Percentiles rank a stretch among this genome's conserved stretches.
Conservation (phyloP, 2,888 invertebrate genomes). For the Caenorhabditis sp. region DNA sequence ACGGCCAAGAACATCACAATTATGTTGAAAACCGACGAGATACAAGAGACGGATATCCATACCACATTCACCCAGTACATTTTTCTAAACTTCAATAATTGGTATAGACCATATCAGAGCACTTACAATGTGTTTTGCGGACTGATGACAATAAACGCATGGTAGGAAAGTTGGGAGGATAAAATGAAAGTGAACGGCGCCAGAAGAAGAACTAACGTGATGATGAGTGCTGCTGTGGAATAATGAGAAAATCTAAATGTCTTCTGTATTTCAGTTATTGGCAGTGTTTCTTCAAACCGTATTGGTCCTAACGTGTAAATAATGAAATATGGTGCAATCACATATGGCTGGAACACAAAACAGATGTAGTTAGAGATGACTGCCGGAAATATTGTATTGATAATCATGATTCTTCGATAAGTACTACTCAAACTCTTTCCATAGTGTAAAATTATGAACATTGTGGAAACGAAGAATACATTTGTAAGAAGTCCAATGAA, state of each 20-base stretch:
- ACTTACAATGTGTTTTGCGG: conserved; percentile 41
- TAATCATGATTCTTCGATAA: conserved; percentile 36
- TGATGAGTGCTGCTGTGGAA: conserved; percentile 4
- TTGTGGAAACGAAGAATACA: conserved; percentile 28
- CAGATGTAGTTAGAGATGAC: conserved; percentile 45
- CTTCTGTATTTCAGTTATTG: background rate
- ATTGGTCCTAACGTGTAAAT: conserved; percentile 29
- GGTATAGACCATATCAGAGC: no score
- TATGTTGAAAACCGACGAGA: conserved; percentile 27
- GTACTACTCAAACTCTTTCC: conserved; percentile 8
- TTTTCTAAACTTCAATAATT: conserved; percentile 19
- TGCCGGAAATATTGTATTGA: conserved; percentile 38
- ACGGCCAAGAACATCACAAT: conserved; percentile 32
- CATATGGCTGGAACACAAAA: conserved; percentile 44
- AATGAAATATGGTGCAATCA: conserved; percentile 37
- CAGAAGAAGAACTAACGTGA: background rate
- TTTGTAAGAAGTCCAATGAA: conserved; percentile 31
- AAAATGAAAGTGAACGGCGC: conserved; percentile 30
- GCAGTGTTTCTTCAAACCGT: background rate
- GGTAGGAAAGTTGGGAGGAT: conserved; percentile 41
- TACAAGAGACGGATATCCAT: conserved; percentile 7
- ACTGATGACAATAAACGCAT: conserved; percentile 37
- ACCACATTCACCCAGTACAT: conserved; percentile 34
- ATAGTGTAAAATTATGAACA: conserved; percentile 27
- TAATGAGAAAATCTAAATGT: conserved; percentile 3